Conservation (phyloP, 2,797 vertebrate species). For the Melanitta fusca region DNA sequence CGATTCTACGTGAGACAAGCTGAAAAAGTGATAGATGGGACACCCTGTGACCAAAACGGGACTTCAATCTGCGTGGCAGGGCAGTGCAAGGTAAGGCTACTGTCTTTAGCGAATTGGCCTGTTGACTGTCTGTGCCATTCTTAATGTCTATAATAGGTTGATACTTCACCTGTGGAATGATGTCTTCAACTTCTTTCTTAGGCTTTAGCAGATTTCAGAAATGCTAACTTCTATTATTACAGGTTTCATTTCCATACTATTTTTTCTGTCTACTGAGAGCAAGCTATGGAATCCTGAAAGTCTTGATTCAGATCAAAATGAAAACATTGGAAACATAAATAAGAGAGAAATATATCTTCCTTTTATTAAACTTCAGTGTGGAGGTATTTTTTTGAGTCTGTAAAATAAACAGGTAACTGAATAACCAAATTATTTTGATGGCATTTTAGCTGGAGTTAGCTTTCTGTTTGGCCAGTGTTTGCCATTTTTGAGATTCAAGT, state of each 20-base stretch:
- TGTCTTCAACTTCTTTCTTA: neutral
- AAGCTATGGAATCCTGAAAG: neutral
- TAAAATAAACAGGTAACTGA: neutral
- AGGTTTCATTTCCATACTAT: neutral
- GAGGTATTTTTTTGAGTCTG: neutral
- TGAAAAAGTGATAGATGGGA: constrained; percentile 91
- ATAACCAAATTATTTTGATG: neutral
- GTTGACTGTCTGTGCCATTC: neutral
- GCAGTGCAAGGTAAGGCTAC: constrained; percentile 88
- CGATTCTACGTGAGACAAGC: constrained; percentile 93
- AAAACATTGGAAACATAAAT: neutral
- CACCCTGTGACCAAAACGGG: constrained; percentile 88
- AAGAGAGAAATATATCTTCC: neutral
- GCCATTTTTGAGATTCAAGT: neutral
- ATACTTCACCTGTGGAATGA: neutral
- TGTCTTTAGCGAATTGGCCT: neutral
- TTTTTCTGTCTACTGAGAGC: neutral
- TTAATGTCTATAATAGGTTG: neutral
- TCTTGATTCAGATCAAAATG: neutral
- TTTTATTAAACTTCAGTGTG: neutral
- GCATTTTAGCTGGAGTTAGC: neutral
- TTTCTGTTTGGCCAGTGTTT: neutral
- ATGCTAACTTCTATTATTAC: neutral
- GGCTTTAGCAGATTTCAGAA: neutral
- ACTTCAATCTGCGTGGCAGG: constrained; percentile 89